Conservation (phyloP, 2,113 vertebrate species). For the Sorex araneus region DNA sequence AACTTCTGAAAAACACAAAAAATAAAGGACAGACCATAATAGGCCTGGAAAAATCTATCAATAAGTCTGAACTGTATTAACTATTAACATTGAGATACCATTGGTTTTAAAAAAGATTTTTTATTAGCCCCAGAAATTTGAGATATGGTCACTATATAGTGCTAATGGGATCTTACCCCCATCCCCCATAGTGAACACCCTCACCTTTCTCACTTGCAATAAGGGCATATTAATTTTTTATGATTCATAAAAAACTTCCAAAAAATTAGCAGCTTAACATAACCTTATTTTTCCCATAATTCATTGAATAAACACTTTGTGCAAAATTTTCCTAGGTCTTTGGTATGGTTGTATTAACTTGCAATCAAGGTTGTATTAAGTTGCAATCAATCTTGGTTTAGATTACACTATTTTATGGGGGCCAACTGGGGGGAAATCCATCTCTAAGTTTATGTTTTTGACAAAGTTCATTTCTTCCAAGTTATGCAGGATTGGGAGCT, state of each 20-base stretch:
- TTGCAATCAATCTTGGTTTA: background rate
- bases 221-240: background rate
- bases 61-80: background rate
- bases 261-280: background rate
- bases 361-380: background rate
- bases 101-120: background rate
- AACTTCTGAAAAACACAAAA: background rate
- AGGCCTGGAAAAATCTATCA: background rate
- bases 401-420: conserved; percentile 16
- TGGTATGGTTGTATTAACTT: background rate
- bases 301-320: background rate
- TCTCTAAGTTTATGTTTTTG: background rate
- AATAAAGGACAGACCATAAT: background rate
- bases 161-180: background rate
- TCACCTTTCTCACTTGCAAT: conserved; percentile 31
- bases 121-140: background rate
- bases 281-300: background rate
- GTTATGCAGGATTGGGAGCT: background rate
- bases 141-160: background rate
- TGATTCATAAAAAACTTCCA: background rate
- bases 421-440: background rate
- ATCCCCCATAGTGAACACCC: background rate
- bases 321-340: background rate
- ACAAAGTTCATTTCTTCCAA: background rate
- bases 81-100: background rate